Evolutionary conservation across 2,797 vertebrate species (phyloP).

Genomic region (Lemur catta): DNA sequence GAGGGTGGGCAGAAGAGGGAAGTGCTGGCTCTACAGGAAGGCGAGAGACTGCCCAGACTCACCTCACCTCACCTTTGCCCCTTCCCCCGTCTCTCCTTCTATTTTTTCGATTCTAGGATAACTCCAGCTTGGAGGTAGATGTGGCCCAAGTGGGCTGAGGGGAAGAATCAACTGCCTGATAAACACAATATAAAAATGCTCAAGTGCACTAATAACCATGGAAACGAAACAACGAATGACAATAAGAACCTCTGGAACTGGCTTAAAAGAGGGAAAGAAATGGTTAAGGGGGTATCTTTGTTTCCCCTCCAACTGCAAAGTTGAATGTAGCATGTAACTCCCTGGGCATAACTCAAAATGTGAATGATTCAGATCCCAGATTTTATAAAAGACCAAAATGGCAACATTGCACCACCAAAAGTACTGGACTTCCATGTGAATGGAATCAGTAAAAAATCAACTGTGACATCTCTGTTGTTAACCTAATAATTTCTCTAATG

Average conservation of each 20-base stretch:
- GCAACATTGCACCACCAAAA: neutral
- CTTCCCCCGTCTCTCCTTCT: neutral
- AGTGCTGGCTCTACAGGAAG: neutral
- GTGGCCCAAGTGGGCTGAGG: neutral
- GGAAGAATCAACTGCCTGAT: neutral
- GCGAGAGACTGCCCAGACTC: neutral
- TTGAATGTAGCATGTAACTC: rapidly evolving
- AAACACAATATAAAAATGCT: neutral
- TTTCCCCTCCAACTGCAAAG: neutral
- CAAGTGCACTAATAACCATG: rapidly evolving
- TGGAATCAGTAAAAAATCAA: neutral
- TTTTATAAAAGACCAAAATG: neutral
- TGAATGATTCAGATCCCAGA: neutral
- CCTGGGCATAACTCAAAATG: neutral
- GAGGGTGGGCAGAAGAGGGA: neutral
- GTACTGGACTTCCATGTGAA: rapidly evolving
- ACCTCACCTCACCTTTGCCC: neutral
- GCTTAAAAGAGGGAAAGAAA: neutral
- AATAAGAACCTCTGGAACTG: too few species aligned
- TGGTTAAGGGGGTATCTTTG: neutral
- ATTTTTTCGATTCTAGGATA: neutral
- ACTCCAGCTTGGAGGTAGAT: neutral
- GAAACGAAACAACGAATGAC: neutral
- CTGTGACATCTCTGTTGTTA: neutral
- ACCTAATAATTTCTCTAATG: neutral